Base-by-base conservation (phyloP, 2,888 invertebrate genomes). In the Drosophila mulleri region DNA sequence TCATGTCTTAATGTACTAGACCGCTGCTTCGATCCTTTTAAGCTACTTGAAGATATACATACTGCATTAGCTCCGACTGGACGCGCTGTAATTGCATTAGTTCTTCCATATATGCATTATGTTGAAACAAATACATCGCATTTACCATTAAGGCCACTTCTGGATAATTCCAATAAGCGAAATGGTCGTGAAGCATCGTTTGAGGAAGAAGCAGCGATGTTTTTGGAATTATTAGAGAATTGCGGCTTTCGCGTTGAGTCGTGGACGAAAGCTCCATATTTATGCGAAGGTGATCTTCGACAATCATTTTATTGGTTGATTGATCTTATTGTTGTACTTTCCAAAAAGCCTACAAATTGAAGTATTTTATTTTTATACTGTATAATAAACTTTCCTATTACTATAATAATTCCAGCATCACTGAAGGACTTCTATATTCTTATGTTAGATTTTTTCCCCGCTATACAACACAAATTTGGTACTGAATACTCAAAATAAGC, bases 281-380 rank as follows among this genome's bases (percentile, higher is more conserved):
- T 99, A 44, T 99, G 99, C 93, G 99, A 99, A 93, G 99, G 99
- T 1, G 99, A 99, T 93, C 94, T 98, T 78, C 95, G 96, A 53
- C 97, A 97, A 92, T 96, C 97, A 0, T 97, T 96, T 93, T 98
- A 98, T 93, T 97, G 97, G 95, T 94, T 98, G 56, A 96, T 97
- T 84, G 98, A 98, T 93, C 96, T 96, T 29, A 94, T 98, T n/a
- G 98, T 98, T 91, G 95, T 98, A 47, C 94, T 97, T 86, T 95
- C 94, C 83, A 94, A 93, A 76, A 92, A 92, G 32, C 42, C 65
- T 47, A 47, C 29, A 37, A 62, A 57, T 44, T 57, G 47, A 75
- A 41, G 42, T 20, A 39, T 52, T 52, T 45, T 23, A 29, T 23
- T 42, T 72, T 32, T 52, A 47, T 41, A 68, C 35, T 20, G 18